Evolutionary conservation across 1,140 invertebrate genomes (phyloP), one percentile per base, ranked within the genome.

Genomic region (Diorhabda carinulata): DNA sequence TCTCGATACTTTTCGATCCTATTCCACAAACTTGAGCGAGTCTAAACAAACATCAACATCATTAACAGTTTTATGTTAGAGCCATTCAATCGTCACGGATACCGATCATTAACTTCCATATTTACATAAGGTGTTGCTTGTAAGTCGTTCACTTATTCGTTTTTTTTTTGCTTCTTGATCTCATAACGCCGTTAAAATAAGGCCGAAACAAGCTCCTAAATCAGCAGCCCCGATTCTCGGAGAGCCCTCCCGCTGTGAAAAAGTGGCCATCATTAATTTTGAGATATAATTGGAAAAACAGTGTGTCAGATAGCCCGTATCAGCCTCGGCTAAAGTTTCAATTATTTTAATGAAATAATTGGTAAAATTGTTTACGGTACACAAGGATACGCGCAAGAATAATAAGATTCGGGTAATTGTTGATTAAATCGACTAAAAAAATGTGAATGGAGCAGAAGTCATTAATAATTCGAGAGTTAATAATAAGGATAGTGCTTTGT

Each of bases 281-380:
- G 7, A 60, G 41, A 60, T 60, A 60, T 60, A 60, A 42, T 60
- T 42, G 58, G 58, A 60, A 60, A 60, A 60, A 60, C 58, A 42
- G 58, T 60, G 58, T 60, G 58, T 60, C 58, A 60, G 41, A 60
- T 60, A 60, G 6, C 58, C 58, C 58, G 58, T 60, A 60, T 60
- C 47, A 52, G n/a, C 47, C 3, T 25, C 58, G 58, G n/a, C 25
- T 60, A 42, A 60, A 60, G 41, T 60, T 60, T 60, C 58, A 60
- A 60, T 60, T 60, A 60, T 60, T 25, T 60, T 60, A 60, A 60
- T 60, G 5, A 42, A 9, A 60, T 60, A 60, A 60, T 60, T 60
- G 58, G 58, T 60, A 6, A 60, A 60, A 60, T 60, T 52, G 47
- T 52, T 52, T 52, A 52, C 47, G 47, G 47, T 52, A 52, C 47